Percentiles rank a stretch among this genome's conserved stretches.
phyloP scores from a whole-genome alignment of 2,888 invertebrate genomes.

The Hirudinaria manillensis region DNA sequence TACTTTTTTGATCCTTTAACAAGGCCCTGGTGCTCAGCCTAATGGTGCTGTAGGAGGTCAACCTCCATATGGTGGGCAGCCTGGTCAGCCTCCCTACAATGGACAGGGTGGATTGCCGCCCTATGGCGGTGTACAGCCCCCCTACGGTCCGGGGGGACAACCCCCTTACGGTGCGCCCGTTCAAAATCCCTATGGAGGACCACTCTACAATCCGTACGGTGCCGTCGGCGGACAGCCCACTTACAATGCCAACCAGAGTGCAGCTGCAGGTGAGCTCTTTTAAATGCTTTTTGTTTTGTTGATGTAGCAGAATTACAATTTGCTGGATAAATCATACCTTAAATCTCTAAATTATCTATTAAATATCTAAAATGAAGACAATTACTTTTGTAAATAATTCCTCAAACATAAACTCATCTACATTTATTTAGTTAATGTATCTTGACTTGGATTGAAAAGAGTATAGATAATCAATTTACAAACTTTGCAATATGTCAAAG shows the following conservation, averaged over 20 bases:
- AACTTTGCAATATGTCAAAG: too few species aligned
- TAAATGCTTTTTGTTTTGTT: neutral
- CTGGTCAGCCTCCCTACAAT: neutral
- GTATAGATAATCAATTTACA: too few species aligned
- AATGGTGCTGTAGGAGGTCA: neutral
- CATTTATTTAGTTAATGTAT: too few species aligned
- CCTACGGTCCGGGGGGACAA: neutral
- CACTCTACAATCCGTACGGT: neutral
- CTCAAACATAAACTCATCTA: too few species aligned
- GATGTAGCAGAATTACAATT: too few species aligned
- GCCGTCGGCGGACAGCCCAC: neutral
- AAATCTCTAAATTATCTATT: too few species aligned
- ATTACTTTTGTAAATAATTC: too few species aligned
- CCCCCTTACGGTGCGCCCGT: neutral
- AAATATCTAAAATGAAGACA: too few species aligned
- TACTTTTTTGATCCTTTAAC: neutral
- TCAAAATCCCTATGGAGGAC: neutral
- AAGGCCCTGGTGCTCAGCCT: slow-evolving; percentile 5
- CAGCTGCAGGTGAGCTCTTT: slow-evolving; percentile 2
- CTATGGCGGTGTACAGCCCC: slow-evolving; percentile 16
- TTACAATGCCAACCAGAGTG: neutral
- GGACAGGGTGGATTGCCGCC: neutral
- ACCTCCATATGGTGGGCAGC: neutral
- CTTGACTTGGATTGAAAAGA: too few species aligned
- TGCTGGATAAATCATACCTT: too few species aligned